Evolutionary conservation across 2,113 vertebrate species (phyloP).

Genomic region (Plecturocebus donacophilus): DNA sequence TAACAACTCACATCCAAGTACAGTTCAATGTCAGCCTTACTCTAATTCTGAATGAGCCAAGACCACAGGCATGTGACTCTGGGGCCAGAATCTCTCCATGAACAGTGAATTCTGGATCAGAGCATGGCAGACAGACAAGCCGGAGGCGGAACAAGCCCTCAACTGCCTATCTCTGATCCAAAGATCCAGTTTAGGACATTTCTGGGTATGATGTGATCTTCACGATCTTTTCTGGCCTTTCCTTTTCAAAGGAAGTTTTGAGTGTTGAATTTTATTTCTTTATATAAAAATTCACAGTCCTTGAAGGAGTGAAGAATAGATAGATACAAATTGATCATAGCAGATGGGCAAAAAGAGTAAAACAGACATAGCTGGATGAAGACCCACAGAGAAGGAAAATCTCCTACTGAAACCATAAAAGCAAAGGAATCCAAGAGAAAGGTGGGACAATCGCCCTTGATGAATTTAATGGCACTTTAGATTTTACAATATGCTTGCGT

Average conservation of each 20-base stretch:
- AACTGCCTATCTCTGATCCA: not conserved
- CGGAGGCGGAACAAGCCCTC: not conserved
- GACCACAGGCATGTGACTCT: not conserved
- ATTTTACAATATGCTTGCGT: not conserved
- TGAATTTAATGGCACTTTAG: not conserved
- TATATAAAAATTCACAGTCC: not conserved
- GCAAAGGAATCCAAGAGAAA: not conserved
- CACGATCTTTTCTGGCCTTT: not conserved
- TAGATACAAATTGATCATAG: not conserved
- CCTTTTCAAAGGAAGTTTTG: not conserved
- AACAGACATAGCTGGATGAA: not conserved
- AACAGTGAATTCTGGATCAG: not conserved
- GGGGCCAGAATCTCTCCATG: not conserved
- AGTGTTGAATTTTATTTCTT: not conserved
- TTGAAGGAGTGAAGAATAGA: not conserved
- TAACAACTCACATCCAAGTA: constrained; percentile 34
- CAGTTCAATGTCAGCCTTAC: constrained; percentile 53
- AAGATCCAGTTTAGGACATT: not conserved
- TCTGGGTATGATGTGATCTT: not conserved
- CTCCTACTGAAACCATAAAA: not conserved
- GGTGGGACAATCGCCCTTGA: not conserved
- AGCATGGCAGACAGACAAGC: not conserved
- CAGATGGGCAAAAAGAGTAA: not conserved
- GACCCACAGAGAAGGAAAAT: not conserved
- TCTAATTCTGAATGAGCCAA: not conserved